Conservation (phyloP, 2,113 vertebrate species). For the Pimephales promelas region DNA sequence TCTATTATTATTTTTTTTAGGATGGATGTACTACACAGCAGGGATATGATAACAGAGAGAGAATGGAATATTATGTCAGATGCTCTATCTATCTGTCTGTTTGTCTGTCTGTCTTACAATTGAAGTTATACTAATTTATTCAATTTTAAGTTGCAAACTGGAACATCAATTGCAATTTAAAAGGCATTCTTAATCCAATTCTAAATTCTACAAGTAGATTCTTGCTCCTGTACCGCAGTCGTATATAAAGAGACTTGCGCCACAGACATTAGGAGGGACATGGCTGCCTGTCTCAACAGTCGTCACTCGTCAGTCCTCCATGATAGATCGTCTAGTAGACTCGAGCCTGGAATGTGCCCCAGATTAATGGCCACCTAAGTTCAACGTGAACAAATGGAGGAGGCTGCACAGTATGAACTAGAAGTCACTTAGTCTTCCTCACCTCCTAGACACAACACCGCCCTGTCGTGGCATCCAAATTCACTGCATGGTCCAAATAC, state of each 20-base stretch:
- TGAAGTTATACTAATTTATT: not conserved
- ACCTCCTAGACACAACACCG: not conserved
- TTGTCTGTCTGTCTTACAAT: not conserved
- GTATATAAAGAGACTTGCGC: conserved; percentile 40
- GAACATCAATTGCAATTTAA: not conserved
- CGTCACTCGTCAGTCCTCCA: conserved; percentile 31
- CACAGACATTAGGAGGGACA: conserved; percentile 38
- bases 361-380: conserved; percentile 51
- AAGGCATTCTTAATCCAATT: not conserved
- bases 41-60: conserved; percentile 32
- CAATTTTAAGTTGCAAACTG: not conserved
- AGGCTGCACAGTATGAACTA: conserved; percentile 3
- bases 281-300: conserved; percentile 34
- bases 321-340: conserved; percentile 44
- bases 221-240: not conserved
- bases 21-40: conserved; percentile 21
- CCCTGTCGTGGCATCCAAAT: conserved; percentile 26
- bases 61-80: conserved; percentile 23
- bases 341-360: conserved; percentile 12
- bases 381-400: conserved; percentile 41
- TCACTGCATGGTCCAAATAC: conserved; percentile 28
- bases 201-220: not conserved
- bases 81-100: not conserved
- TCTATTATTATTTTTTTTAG: not conserved
- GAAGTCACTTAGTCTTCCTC: not conserved